Evolutionary conservation across 1,140 invertebrate genomes (phyloP).

Genomic region (Heliconius melpomene): DNA sequence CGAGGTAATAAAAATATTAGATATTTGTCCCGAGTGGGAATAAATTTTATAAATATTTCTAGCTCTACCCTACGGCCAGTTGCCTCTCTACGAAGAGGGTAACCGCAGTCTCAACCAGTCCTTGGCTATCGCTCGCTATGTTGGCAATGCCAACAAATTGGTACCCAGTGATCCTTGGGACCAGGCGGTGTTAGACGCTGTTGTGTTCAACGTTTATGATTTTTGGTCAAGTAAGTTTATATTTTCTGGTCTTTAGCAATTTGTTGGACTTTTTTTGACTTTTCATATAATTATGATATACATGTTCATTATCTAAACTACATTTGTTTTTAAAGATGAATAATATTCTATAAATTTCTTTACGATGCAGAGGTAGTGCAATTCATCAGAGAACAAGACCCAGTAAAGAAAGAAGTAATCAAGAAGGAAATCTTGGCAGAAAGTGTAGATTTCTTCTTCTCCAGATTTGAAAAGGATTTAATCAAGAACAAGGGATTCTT

Average conservation of each 20-base stretch:
- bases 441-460: constrained; percentile 59
- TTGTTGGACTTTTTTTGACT: no score
- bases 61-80: constrained; percentile 63
- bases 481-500: constrained; percentile 67
- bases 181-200: constrained; percentile 66
- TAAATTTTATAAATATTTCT: constrained; percentile 18
- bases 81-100: constrained; percentile 65
- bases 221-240: constrained; percentile 61
- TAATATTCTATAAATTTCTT: neutral
- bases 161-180: constrained; percentile 69
- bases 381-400: constrained; percentile 53
- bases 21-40: no score
- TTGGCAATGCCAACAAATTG: constrained; percentile 54
- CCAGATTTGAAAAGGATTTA: constrained; percentile 66
- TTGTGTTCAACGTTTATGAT: constrained; percentile 68
- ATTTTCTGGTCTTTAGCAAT: neutral
- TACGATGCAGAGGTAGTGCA: constrained; percentile 49
- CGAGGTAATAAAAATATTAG: no score
- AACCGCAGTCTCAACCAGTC: constrained; percentile 61
- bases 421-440: constrained; percentile 60
- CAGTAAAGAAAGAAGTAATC: constrained; percentile 52
- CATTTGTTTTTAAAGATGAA: no score
- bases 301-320: no score
- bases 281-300: no score
- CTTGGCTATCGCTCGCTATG: constrained; percentile 66